These are phyloP conservation scores for Elachura formosa DNA, from an alignment of 2,113 vertebrate genomes.

Conservation along the genomic window DNA sequence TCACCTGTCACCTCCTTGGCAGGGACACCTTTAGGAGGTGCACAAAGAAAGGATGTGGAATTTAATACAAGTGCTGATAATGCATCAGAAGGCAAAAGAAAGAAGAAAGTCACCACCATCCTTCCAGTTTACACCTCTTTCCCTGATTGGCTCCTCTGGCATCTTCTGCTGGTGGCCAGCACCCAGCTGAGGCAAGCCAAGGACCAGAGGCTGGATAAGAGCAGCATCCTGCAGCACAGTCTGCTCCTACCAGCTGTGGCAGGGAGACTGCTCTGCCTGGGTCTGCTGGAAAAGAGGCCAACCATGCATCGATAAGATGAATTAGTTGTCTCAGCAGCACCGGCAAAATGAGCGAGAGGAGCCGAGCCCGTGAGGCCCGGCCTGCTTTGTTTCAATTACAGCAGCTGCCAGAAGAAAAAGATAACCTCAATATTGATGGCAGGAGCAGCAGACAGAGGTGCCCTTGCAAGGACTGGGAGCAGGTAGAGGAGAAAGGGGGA, in stretches of 20 bases:
- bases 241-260: neutral
- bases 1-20: neutral
- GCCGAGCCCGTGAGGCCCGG: conserved; percentile 61
- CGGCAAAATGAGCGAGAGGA: conserved; percentile 67
- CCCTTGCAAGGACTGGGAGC: conserved; percentile 49
- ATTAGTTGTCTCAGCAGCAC: conserved; percentile 69
- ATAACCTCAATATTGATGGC: conserved; percentile 72
- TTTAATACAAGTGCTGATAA: neutral
- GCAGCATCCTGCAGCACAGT: neutral
- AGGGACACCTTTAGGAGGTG: neutral
- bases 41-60: neutral
- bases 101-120: neutral
- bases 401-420: conserved; percentile 69
- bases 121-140: neutral
- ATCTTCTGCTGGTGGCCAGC: neutral
- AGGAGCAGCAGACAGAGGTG: conserved; percentile 60
- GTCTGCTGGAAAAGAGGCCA: conserved; percentile 65
- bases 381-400: conserved; percentile 76
- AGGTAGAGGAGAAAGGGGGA: conserved; percentile 26
- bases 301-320: conserved; percentile 59
- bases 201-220: neutral
- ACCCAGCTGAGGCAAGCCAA: neutral
- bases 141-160: neutral
- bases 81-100: neutral
- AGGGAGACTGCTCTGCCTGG: neutral